These are phyloP conservation scores for Drosophila rufa DNA, from an alignment of 1,140 invertebrate species.

Conservation along the genomic window DNA sequence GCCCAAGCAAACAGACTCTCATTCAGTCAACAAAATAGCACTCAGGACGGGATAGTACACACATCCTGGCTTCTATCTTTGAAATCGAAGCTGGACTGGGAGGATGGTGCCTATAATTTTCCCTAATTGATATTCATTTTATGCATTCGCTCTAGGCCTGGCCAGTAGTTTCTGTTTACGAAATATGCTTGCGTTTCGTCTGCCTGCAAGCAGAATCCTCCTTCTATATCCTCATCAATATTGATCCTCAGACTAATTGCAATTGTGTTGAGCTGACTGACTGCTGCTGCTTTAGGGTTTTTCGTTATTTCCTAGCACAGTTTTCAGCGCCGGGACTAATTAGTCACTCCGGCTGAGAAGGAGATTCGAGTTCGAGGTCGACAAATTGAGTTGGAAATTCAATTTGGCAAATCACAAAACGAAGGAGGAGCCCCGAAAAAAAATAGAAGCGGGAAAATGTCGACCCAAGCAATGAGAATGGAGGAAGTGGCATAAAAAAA, in stretches of 20 bases:
- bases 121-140: constrained; percentile 65
- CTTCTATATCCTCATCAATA: constrained; percentile 8
- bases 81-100: constrained; percentile 23
- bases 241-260: constrained; percentile 27
- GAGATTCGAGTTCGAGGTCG: constrained; percentile 28
- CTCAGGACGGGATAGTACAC: constrained; percentile 1
- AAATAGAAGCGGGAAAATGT: constrained; percentile 19
- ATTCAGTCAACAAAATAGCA: constrained; percentile 29
- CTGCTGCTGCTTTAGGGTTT: constrained; percentile 4
- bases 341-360: constrained; percentile 29
- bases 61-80: constrained; percentile 23
- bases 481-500: constrained; percentile 27
- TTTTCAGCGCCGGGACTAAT: constrained; percentile 48
- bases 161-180: constrained; percentile 23
- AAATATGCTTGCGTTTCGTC: constrained; percentile 25
- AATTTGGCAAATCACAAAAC: constrained; percentile 73
- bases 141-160: constrained; percentile 27
- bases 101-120: constrained; percentile 32
- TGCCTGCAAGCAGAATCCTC: background rate
- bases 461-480: constrained; percentile 2
- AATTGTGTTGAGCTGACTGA: constrained; percentile 2
- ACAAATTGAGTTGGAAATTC: constrained; percentile 79
- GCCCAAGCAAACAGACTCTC: constrained; percentile 7
- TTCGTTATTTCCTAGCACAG: constrained; percentile 50
- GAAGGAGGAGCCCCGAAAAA: constrained; percentile 38